Conservation (phyloP, 92 coral and sea anemone genomes). For the Pocillopora grandis region DNA sequence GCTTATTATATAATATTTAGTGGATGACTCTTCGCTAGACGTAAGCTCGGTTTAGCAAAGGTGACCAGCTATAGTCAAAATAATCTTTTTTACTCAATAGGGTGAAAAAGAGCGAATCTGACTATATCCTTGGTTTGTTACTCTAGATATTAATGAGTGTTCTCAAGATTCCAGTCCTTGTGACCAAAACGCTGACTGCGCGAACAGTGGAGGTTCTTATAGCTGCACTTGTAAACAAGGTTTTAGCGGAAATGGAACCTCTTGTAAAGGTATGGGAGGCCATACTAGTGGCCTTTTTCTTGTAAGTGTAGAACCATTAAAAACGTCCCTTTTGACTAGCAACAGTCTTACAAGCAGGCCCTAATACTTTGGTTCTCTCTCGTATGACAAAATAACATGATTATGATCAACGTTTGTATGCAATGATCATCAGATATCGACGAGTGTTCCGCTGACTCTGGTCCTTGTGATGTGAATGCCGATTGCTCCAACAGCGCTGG, state of each 20-base stretch:
- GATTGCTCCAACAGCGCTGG: slow-evolving; percentile 44
- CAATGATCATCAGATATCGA: slow-evolving; percentile 22
- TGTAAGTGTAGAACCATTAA: too few species aligned
- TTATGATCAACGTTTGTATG: not conserved
- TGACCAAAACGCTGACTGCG: slow-evolving; percentile 36
- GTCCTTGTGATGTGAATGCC: slow-evolving; percentile 48
- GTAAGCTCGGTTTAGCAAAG: too few species aligned
- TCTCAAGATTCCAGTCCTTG: not conserved
- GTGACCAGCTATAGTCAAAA: too few species aligned
- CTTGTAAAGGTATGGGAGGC: slow-evolving; percentile 27
- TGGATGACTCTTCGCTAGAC: too few species aligned
- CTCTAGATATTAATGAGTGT: not conserved
- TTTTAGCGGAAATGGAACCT: slow-evolving; percentile 28
- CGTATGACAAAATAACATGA: too few species aligned
- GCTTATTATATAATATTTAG: too few species aligned
- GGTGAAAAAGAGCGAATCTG: too few species aligned
- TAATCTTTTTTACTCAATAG: too few species aligned
- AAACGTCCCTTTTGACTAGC: too few species aligned
- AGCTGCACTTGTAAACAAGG: slow-evolving; percentile 44
- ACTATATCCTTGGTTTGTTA: not conserved
- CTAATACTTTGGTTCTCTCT: too few species aligned
- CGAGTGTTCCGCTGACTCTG: slow-evolving; percentile 38
- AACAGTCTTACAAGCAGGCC: too few species aligned
- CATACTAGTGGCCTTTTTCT: too few species aligned
- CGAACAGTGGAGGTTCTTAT: slow-evolving; percentile 31